phyloP scores from a whole-genome alignment of 2,113 vertebrate species.

The Willisornis vidua region DNA sequence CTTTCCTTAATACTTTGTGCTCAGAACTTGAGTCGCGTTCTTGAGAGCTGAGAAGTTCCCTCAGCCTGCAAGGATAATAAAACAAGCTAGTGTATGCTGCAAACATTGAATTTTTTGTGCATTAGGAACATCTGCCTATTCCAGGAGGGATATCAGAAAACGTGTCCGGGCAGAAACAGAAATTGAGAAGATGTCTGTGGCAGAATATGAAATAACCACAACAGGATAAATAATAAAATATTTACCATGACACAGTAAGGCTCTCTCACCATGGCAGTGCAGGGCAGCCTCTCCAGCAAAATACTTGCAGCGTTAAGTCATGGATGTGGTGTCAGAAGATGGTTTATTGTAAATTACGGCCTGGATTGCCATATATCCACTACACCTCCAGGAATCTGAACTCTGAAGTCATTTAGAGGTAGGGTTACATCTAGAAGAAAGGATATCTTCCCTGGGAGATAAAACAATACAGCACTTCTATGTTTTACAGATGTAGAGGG shows the following conservation, averaged over 20 bases:
- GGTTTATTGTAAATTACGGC: constrained; percentile 59
- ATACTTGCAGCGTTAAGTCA: constrained; percentile 54
- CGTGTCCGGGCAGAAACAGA: constrained; percentile 9
- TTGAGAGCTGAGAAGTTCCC: background rate
- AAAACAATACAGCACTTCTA: constrained; percentile 63
- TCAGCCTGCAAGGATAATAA: background rate
- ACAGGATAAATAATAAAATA: constrained; percentile 52
- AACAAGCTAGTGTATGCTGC: background rate
- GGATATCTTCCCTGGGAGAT: constrained; percentile 66
- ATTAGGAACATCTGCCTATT: constrained; percentile 59
- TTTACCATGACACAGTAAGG: constrained; percentile 39
- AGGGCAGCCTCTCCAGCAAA: constrained; percentile 6
- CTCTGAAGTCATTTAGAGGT: constrained; percentile 59
- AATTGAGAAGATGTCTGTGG: constrained; percentile 12
- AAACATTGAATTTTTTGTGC: constrained; percentile 8
- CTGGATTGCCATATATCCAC: constrained; percentile 58
- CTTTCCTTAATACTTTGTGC: background rate
- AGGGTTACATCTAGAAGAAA: constrained; percentile 63
- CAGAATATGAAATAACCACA: constrained; percentile 33
- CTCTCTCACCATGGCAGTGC: constrained; percentile 11
- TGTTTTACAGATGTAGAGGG: constrained; percentile 63
- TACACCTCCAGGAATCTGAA: constrained; percentile 71
- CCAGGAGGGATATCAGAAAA: constrained; percentile 39
- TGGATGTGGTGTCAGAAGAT: constrained; percentile 44
- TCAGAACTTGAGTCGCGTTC: background rate